phyloP scores from a whole-genome alignment of 2,888 invertebrate species.

The Cephus pygmeus region DNA sequence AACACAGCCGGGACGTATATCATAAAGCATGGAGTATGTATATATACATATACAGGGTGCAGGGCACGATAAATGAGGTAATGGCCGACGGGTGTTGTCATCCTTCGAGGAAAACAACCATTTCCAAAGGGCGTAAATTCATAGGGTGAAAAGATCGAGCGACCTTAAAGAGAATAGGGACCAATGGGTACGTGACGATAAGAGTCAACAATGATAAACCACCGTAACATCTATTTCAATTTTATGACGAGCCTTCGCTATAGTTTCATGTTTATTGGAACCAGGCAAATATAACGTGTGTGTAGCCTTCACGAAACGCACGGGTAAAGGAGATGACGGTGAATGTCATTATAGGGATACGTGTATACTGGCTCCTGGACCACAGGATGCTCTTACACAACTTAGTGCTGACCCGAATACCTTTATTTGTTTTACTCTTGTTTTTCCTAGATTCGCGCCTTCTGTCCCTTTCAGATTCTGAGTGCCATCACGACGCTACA shows the following conservation, averaged over 20 bases:
- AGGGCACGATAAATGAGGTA: background rate
- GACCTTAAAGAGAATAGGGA: constrained; percentile 4
- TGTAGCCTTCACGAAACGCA: background rate
- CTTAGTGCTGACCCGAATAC: background rate
- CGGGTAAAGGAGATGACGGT: background rate
- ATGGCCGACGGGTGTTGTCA: background rate
- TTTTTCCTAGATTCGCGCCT: background rate
- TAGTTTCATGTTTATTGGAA: background rate
- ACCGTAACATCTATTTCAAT: background rate
- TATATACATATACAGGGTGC: background rate
- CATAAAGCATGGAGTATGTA: background rate
- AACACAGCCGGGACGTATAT: background rate
- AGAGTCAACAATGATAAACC: background rate
- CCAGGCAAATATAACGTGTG: background rate
- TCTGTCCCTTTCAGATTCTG: background rate
- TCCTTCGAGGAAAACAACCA: background rate
- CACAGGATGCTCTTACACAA: background rate
- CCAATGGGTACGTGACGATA: background rate
- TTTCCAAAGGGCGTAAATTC: constrained; percentile 7
- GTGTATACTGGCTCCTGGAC: background rate
- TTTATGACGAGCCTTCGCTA: background rate
- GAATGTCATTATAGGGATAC: background rate
- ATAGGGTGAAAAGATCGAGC: constrained; percentile 5
- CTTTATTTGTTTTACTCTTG: background rate
- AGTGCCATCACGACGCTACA: background rate